phyloP scores from a whole-genome alignment of 2,113 vertebrate species.

The Hyperoodon ampullatus region DNA sequence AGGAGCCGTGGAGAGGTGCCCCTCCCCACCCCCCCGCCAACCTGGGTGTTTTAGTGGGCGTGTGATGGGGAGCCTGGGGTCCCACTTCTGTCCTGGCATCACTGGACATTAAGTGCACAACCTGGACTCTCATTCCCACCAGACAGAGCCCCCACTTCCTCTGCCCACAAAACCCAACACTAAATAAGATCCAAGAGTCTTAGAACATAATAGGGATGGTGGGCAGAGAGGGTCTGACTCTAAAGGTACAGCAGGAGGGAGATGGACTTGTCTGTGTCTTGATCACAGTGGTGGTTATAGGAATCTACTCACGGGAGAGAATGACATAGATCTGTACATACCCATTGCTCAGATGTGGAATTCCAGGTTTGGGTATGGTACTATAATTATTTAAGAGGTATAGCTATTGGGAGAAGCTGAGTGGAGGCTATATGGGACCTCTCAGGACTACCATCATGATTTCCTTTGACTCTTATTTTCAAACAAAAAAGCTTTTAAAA shows the following conservation, averaged over 20 bases:
- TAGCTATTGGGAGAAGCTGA: not conserved
- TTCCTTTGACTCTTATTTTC: not conserved
- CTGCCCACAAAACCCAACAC: not conserved
- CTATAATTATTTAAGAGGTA: not conserved
- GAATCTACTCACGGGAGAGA: no score
- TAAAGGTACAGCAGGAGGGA: accelerated
- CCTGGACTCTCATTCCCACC: no score
- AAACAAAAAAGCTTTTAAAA: not conserved
- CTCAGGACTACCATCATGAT: not conserved
- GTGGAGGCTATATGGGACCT: not conserved
- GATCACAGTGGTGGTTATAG: accelerated
- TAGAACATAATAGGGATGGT: not conserved
- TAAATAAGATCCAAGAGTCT: not conserved
- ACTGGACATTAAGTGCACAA: accelerated
- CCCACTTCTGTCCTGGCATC: not conserved
- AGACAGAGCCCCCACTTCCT: accelerated
- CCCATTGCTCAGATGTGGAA: accelerated
- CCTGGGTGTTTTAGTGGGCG: no score
- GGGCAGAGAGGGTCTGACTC: not conserved
- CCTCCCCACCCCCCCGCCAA: no score
- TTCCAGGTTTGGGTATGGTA: not conserved
- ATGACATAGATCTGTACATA: accelerated
- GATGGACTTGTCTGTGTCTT: no score
- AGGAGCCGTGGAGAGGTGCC: no score
- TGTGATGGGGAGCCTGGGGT: accelerated